Evolutionary conservation across 2,797 vertebrate species (phyloP).

Genomic region (Cyprinodon diabolis): DNA sequence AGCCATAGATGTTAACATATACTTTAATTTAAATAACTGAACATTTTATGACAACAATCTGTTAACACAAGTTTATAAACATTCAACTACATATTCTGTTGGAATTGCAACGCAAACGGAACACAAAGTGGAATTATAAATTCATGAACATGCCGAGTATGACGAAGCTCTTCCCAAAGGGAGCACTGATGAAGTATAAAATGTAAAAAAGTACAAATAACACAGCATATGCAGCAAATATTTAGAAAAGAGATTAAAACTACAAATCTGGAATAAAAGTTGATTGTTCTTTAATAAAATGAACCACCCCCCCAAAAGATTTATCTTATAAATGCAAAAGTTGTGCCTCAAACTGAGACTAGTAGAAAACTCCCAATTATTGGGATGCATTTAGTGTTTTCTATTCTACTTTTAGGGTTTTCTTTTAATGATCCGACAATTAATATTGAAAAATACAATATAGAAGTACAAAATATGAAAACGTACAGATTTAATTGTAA

Average conservation of each 20-base stretch:
- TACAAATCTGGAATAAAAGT: slow-evolving; percentile 61
- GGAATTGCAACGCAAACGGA: slow-evolving; percentile 1
- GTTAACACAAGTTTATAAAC: slow-evolving; percentile 3
- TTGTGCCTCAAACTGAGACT: slow-evolving; percentile 67
- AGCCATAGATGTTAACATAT: not conserved
- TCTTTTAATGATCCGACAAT: slow-evolving; percentile 48
- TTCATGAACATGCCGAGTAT: slow-evolving; percentile 80
- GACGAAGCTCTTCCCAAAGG: slow-evolving; percentile 73
- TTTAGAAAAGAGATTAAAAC: slow-evolving; percentile 69
- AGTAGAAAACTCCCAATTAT: slow-evolving; percentile 58
- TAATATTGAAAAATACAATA: slow-evolving; percentile 66
- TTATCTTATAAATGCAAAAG: slow-evolving; percentile 62
- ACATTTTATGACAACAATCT: slow-evolving; percentile 4
- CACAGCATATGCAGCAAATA: slow-evolving; percentile 78
- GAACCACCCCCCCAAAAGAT: slow-evolving; percentile 18
- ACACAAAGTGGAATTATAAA: slow-evolving; percentile 52
- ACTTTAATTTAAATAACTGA: slow-evolving; percentile 7
- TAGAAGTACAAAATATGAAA: slow-evolving; percentile 70
- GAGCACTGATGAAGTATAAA: slow-evolving; percentile 83
- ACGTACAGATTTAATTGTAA: slow-evolving; percentile 68
- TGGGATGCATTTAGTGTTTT: slow-evolving; percentile 70
- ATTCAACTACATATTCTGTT: not conserved
- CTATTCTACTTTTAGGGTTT: slow-evolving; percentile 47
- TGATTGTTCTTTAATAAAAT: slow-evolving; percentile 53
- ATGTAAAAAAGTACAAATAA: slow-evolving; percentile 84